Evolutionary conservation across 2,888 invertebrate species (phyloP).

Genomic region (Andricus curvator): DNA sequence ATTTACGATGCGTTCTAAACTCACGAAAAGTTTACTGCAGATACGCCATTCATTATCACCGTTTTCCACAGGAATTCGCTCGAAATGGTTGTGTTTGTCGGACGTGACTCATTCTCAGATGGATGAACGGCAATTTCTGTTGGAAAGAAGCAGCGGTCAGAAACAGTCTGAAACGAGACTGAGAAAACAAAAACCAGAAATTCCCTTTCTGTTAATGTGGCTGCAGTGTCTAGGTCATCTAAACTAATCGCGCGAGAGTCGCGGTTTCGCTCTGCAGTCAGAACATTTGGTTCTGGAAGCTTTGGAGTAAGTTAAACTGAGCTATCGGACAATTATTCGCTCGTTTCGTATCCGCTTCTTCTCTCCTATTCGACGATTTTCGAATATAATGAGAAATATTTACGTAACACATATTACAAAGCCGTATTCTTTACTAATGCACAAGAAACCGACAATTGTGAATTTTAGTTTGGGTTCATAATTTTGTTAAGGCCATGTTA

Average conservation of each 20-base stretch:
- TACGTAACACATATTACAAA: no score
- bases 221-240: background rate
- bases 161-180: slow-evolving; percentile 42
- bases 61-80: slow-evolving; percentile 32
- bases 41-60: slow-evolving; percentile 41
- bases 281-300: background rate
- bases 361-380: no score
- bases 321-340: no score
- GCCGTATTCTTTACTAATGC: no score
- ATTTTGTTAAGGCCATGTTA: no score
- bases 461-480: no score
- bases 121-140: slow-evolving; percentile 3
- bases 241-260: background rate
- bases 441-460: no score
- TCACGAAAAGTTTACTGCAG: background rate
- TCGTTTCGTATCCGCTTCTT: no score
- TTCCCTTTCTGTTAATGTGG: background rate
- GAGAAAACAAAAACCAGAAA: slow-evolving; percentile 42
- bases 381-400: no score
- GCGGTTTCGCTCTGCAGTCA: background rate
- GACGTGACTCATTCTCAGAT: slow-evolving; percentile 43
- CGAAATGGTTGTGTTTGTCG: slow-evolving; percentile 44
- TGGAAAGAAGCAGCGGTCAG: slow-evolving; percentile 25
- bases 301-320: background rate
- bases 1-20: background rate